phyloP scores from a whole-genome alignment of 2,888 invertebrate genomes.

The Notodonta ziczac region DNA sequence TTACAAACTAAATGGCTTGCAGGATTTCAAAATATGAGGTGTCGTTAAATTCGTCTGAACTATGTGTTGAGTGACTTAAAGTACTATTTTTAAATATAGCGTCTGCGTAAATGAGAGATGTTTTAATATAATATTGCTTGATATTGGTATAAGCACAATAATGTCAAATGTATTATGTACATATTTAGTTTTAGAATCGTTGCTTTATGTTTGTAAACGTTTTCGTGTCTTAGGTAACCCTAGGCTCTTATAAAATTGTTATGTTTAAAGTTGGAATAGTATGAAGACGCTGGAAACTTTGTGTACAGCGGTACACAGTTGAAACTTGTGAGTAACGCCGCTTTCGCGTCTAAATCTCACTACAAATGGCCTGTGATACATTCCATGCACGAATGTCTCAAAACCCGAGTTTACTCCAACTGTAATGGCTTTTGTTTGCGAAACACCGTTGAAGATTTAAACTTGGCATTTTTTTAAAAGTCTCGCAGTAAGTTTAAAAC shows the following conservation, averaged over 20 bases:
- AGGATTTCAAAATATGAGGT: too few species aligned
- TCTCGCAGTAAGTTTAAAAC: neutral
- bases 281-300: conserved; percentile 38
- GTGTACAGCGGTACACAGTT: conserved; percentile 30
- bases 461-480: neutral
- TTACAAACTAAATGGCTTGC: too few species aligned
- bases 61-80: too few species aligned
- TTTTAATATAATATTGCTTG: too few species aligned
- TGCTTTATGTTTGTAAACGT: neutral
- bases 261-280: conserved; percentile 42
- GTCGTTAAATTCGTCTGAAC: too few species aligned
- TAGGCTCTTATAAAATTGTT: conserved; percentile 35
- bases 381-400: conserved; percentile 14
- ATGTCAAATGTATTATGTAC: too few species aligned
- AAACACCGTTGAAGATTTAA: conserved; percentile 4
- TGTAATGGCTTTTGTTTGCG: conserved; percentile 11
- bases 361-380: conserved; percentile 23
- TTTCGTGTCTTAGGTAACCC: neutral
- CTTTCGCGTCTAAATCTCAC: conserved; percentile 22
- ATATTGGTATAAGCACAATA: too few species aligned
- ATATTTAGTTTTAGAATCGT: too few species aligned
- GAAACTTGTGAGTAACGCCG: conserved; percentile 31
- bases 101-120: too few species aligned
- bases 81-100: too few species aligned
- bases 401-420: conserved; percentile 13